phyloP scores from a whole-genome alignment of 2,888 invertebrate genomes.

The Nephrotoma appendiculata region DNA sequence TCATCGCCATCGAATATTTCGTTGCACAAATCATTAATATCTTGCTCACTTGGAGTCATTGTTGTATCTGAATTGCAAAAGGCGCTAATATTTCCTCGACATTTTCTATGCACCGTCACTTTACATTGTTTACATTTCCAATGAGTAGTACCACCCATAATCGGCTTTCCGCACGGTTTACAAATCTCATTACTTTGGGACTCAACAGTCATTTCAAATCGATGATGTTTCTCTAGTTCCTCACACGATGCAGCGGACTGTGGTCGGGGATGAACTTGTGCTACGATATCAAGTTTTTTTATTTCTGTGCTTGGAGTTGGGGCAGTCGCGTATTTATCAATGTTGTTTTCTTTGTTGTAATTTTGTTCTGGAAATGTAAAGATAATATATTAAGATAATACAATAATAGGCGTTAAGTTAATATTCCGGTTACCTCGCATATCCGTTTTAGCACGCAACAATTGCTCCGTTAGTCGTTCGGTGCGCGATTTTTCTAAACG shows the following conservation, averaged over 20 bases:
- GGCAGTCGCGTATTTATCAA: background rate
- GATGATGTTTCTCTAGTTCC: slow-evolving; percentile 16
- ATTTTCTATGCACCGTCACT: slow-evolving; percentile 26
- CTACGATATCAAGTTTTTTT: background rate
- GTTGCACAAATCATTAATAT: background rate
- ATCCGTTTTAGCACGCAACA: slow-evolving; percentile 32
- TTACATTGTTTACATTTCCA: slow-evolving; percentile 32
- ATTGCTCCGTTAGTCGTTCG: slow-evolving; percentile 40
- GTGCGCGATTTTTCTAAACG: slow-evolving; percentile 41
- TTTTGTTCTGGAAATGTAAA: background rate
- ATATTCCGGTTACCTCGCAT: background rate
- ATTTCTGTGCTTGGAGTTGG: background rate
- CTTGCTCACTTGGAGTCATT: background rate
- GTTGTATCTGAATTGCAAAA: slow-evolving; percentile 19
- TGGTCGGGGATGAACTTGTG: background rate
- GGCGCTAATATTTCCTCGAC: slow-evolving; percentile 21
- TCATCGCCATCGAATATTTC: background rate
- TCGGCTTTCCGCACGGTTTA: slow-evolving; percentile 21
- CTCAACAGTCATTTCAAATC: slow-evolving; percentile 27
- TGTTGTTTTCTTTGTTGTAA: background rate
- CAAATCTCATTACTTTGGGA: slow-evolving; percentile 18
- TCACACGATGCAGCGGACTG: background rate
- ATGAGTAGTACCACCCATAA: slow-evolving; percentile 24
- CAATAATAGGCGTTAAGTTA: background rate
- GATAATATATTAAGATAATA: background rate